Conservation (phyloP, 1,140 invertebrate species). For the Drosophila nigromelanica region DNA sequence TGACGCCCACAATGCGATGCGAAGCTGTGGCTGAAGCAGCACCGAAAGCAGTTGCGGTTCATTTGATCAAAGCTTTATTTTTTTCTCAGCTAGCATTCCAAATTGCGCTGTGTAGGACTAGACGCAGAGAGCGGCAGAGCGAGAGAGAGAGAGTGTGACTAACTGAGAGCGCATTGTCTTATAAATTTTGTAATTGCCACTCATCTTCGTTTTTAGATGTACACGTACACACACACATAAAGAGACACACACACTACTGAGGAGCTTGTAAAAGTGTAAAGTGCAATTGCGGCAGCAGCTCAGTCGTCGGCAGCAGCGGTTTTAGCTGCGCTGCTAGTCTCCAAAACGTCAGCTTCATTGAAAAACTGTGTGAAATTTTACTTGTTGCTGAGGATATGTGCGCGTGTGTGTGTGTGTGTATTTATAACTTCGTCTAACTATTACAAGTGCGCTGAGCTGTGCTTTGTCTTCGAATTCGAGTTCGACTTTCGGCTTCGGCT, state of each 20-base stretch:
- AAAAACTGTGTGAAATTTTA: constrained; percentile 52
- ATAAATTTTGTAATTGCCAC: constrained; percentile 58
- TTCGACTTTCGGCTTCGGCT: constrained; percentile 37
- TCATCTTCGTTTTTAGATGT: constrained; percentile 42
- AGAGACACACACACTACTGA: constrained; percentile 3
- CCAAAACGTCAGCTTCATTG: constrained; percentile 40
- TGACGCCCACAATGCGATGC: constrained; percentile 68
- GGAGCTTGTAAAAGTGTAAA: constrained; percentile 34
- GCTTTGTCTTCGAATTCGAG: constrained; percentile 26
- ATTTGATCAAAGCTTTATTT: constrained; percentile 65
- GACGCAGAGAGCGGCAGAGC: constrained; percentile 10
- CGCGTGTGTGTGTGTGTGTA: constrained; percentile 14
- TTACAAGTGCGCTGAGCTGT: constrained; percentile 44
- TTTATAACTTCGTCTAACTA: constrained; percentile 30
- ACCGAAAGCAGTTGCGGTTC: constrained; percentile 65
- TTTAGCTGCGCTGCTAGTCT: constrained; percentile 1
- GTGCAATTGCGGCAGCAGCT: constrained; percentile 52
- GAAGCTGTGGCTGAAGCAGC: constrained; percentile 25
- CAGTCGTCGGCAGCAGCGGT: constrained; percentile 8
- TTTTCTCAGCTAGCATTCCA: constrained; percentile 66
- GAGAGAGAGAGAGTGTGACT: constrained; percentile 2
- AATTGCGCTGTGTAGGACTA: constrained; percentile 63
- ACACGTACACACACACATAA: constrained; percentile 11
- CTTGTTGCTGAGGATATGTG: constrained; percentile 43
- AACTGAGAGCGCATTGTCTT: constrained; percentile 48